These are phyloP conservation scores for Listronotus oregonensis DNA, from an alignment of 1,140 invertebrate species.

Conservation along the genomic window DNA sequence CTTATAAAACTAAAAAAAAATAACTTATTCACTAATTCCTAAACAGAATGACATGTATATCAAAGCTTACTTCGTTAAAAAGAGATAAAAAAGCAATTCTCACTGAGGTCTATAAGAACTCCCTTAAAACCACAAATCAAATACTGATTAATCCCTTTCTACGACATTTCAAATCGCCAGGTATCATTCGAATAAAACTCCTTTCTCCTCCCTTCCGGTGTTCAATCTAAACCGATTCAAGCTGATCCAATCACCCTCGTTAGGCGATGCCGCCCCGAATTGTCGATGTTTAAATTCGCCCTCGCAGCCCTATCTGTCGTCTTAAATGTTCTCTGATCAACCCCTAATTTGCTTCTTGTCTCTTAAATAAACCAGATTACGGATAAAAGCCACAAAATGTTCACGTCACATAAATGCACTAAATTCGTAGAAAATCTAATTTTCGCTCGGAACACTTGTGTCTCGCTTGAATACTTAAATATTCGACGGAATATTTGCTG, in stretches of 20 bases:
- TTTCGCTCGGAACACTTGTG: slow-evolving; percentile 30
- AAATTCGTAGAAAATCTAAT: slow-evolving; percentile 34
- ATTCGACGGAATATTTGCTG: slow-evolving; percentile 23
- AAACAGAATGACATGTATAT: no score
- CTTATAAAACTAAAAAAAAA: no score
- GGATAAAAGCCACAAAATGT: slow-evolving; percentile 33
- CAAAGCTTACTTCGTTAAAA: no score
- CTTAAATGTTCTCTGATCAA: slow-evolving; percentile 54
- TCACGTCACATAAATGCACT: slow-evolving; percentile 35
- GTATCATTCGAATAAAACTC: slow-evolving; percentile 28
- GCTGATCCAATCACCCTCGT: slow-evolving; percentile 54
- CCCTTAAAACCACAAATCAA: no score
- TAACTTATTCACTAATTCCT: no score
- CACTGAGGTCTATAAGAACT: no score
- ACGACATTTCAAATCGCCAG: slow-evolving; percentile 23
- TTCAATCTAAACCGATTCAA: slow-evolving; percentile 55
- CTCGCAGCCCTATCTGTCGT: slow-evolving; percentile 35
- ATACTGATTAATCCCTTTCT: no score
- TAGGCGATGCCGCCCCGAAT: slow-evolving; percentile 47
- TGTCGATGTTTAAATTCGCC: slow-evolving; percentile 49
- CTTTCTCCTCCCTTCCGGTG: slow-evolving; percentile 49
- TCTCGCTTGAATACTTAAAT: slow-evolving; percentile 37
- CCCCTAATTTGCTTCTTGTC: slow-evolving; percentile 54
- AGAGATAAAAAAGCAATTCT: no score
- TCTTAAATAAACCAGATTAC: slow-evolving; percentile 53